Conservation (phyloP, 2,113 vertebrate genomes). For the Ammospiza caudacuta region DNA sequence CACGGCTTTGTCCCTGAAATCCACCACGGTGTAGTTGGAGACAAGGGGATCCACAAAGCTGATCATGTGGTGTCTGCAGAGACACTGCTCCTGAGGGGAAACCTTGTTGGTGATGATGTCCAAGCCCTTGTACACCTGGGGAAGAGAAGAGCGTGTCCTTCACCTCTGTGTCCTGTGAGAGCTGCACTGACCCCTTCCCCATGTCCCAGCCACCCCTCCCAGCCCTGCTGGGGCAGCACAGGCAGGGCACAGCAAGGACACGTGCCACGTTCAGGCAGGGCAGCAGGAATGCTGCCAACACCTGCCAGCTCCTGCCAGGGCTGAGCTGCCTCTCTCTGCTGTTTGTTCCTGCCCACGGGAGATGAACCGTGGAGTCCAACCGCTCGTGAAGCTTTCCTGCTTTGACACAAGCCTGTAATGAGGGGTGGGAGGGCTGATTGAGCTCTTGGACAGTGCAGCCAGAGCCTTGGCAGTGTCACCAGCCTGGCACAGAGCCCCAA, state of each 20-base stretch:
- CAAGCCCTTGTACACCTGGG: conserved; percentile 91
- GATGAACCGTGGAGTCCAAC: background rate
- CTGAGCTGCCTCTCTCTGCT: background rate
- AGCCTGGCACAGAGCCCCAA: background rate
- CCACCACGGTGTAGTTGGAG: conserved; percentile 89
- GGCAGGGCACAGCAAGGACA: background rate
- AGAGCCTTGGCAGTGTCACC: background rate
- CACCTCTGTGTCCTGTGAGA: background rate
- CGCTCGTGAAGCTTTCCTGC: background rate
- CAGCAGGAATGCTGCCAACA: background rate
- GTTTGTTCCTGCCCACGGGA: background rate
- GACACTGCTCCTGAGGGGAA: conserved; percentile 80
- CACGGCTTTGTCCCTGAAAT: conserved; percentile 92
- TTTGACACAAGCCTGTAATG: background rate
- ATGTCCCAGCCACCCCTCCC: background rate
- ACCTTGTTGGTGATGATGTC: conserved; percentile 98
- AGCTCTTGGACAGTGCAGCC: background rate
- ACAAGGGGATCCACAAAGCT: conserved; percentile 92
- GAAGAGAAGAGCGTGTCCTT: background rate
- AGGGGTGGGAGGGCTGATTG: background rate
- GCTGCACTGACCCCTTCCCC: background rate
- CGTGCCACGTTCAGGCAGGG: background rate
- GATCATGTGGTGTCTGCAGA: conserved; percentile 97
- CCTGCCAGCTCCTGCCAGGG: background rate
- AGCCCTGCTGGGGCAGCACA: background rate